phyloP scores from a whole-genome alignment of 2,888 invertebrate genomes.

The Brachyptera risi region DNA sequence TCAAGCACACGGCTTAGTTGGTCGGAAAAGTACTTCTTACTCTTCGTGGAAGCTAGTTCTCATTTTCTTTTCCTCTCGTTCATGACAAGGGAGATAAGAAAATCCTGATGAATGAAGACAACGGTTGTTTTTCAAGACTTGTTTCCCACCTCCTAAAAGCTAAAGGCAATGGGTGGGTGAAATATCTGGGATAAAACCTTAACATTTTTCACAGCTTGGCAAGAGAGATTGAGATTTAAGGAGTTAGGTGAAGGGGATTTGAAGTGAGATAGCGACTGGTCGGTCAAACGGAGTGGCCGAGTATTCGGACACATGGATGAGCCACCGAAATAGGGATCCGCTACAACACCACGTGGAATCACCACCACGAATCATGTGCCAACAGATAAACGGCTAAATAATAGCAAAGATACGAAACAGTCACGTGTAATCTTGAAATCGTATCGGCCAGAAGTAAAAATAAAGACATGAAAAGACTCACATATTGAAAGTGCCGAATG shows the following conservation, averaged over 20 bases:
- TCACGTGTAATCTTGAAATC: too few relatives aligned
- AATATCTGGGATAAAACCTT: slow-evolving; percentile 34
- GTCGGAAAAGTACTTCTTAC: slow-evolving; percentile 33
- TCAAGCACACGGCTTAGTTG: slow-evolving; percentile 39
- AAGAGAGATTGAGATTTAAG: slow-evolving; percentile 29
- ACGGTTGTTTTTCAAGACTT: slow-evolving; percentile 39
- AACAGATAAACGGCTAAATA: too few relatives aligned
- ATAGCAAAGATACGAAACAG: too few relatives aligned
- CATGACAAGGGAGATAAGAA: slow-evolving; percentile 38
- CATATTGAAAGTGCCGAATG: too few relatives aligned
- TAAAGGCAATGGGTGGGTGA: slow-evolving; percentile 30
- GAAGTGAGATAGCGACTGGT: slow-evolving; percentile 2
- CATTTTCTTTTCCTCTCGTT: slow-evolving; percentile 33
- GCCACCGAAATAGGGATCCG: too few relatives aligned
- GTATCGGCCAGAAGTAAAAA: too few relatives aligned
- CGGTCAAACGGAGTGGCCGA: slow-evolving; percentile 6
- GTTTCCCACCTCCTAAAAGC: slow-evolving; percentile 27
- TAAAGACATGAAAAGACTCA: background rate
- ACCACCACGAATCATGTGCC: too few relatives aligned
- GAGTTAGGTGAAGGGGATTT: slow-evolving; percentile 2
- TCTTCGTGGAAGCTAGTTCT: slow-evolving; percentile 21
- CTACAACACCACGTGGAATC: too few relatives aligned
- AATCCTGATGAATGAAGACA: slow-evolving; percentile 42
- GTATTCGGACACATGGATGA: too few relatives aligned
- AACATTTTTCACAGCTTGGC: slow-evolving; percentile 33